Evolutionary conservation across 2,797 vertebrate genomes (phyloP).

Genomic region (Staurois parvus): DNA sequence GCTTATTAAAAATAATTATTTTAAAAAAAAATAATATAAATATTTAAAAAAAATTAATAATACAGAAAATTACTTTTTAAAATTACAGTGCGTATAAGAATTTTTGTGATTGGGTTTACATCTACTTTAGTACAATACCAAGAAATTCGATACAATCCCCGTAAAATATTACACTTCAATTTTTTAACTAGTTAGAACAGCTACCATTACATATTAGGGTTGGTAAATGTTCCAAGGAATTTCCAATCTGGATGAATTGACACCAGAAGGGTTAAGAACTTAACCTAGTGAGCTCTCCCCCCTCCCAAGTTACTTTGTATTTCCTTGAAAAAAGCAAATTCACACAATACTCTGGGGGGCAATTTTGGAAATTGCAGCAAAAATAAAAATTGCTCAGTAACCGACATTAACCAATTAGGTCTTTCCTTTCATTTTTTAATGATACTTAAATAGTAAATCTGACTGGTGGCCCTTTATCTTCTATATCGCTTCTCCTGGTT

Average conservation of each 20-base stretch:
- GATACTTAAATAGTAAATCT: background rate
- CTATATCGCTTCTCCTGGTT: background rate
- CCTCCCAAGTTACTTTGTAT: background rate
- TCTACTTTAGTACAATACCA: no score
- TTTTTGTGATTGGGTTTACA: no score
- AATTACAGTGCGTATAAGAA: no score
- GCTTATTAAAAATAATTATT: no score
- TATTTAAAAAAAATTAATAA: no score
- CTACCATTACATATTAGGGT: no score
- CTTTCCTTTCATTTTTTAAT: background rate
- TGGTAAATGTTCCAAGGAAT: no score
- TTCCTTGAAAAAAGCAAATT: background rate
- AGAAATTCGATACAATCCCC: no score
- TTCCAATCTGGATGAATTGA: background rate
- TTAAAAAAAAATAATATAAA: no score
- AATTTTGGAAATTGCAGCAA: background rate
- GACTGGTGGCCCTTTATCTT: background rate
- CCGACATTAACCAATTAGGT: background rate
- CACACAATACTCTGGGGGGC: constrained; percentile 1
- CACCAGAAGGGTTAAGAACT: background rate
- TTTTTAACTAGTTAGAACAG: no score
- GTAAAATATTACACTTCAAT: no score
- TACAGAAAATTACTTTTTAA: no score
- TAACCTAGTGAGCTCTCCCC: background rate
- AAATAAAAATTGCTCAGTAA: background rate